These are phyloP conservation scores for Iselma pallidipennis DNA, from an alignment of 2,888 invertebrate genomes.

Conservation along the genomic window DNA sequence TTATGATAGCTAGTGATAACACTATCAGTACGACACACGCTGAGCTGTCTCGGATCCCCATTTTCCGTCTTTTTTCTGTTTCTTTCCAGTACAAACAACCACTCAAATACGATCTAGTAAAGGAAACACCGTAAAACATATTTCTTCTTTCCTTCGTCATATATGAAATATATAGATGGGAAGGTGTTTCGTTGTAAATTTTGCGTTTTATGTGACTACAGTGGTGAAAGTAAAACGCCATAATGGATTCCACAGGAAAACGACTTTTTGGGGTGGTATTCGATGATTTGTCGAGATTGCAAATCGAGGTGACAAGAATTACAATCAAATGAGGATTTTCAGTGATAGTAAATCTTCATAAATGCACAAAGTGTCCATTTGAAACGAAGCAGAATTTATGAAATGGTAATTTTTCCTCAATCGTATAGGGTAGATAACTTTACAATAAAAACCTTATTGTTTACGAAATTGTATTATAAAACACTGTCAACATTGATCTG, in stretches of 20 bases:
- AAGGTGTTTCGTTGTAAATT: neutral
- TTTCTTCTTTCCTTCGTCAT: neutral
- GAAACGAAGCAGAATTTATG: too few relatives aligned
- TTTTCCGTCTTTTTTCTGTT: neutral
- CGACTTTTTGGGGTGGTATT: too few relatives aligned
- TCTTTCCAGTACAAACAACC: neutral
- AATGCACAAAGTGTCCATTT: too few relatives aligned
- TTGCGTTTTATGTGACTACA: neutral
- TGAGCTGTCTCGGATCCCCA: conserved; percentile 48
- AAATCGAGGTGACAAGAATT: too few relatives aligned
- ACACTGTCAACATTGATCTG: neutral
- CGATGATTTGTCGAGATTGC: too few relatives aligned
- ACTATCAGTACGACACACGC: conserved; percentile 68
- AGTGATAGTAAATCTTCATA: too few relatives aligned
- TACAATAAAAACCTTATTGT: too few relatives aligned
- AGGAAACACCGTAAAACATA: neutral
- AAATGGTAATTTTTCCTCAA: too few relatives aligned
- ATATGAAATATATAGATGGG: neutral
- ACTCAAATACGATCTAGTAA: neutral
- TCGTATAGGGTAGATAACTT: too few relatives aligned
- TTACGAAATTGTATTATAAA: neutral
- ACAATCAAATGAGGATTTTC: too few relatives aligned
- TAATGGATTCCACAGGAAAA: too few relatives aligned
- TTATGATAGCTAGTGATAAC: conserved; percentile 63
- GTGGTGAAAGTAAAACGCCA: neutral